Evolutionary conservation across 2,113 vertebrate species (phyloP), one percentile per base, ranked within the genome.

Genomic region (Cygnus atratus): DNA sequence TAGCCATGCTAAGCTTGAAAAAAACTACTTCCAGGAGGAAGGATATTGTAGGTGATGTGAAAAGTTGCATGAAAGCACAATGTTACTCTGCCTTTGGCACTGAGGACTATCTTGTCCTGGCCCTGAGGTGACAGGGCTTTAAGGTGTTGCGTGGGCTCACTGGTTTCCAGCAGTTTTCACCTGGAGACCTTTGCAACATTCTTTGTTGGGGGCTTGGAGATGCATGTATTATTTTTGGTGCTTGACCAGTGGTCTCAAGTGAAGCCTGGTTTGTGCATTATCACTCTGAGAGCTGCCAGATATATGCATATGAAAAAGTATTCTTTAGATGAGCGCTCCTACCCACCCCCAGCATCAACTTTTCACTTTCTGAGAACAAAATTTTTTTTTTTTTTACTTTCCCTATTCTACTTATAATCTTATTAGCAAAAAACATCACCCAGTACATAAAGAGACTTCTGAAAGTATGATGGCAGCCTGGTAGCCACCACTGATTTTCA

Each of bases 11-110:
- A 4, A 58, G 24, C 24, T 71, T 78, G 41, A 70, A 39, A 37
- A 13, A 67, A 76, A 14, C 13, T 11, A 48, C 3, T 74, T 77
- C 21, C 22, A 44, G 10, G 31, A 71, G 16, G 20, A 68, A 62
- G 31, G 28, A 59, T 0, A 0, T 17, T 2, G 0, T 9, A 26
- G 28, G 52, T 44, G 19, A 15, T 4, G 2, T 29, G 48, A 79
- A 73, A 55, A 0, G 0, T 20, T 70, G 16, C 5, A 17, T 10
- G 59, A 75, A 80, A 24, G 3, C 14, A 57, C 8, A 48, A 29
- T 2, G 2, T 59, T 68, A 10, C 35, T 78, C 52, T 13, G 3
- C 41, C 29, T 73, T 24, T n/a, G 55, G 9, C 24, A 31, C 22
- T 24, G 22, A 41, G 26, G 4, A 9, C 14, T 19, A 0, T 46